Evolutionary conservation across 2,113 vertebrate genomes (phyloP).

Genomic region (Poicephalus gulielmi): DNA sequence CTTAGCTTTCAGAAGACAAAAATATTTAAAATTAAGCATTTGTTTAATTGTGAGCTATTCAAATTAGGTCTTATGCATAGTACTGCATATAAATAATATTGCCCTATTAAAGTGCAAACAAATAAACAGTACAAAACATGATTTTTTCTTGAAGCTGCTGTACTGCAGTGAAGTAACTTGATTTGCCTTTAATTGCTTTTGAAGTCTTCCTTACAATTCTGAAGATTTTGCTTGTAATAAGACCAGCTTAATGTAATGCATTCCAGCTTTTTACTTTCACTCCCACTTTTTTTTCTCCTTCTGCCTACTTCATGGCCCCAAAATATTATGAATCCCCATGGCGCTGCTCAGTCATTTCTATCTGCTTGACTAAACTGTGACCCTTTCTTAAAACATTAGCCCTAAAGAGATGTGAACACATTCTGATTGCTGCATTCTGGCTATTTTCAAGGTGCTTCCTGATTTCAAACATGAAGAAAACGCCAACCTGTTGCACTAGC

Average conservation of each 20-base stretch:
- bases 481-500: background rate
- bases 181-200: background rate
- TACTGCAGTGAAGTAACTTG: background rate
- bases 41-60: background rate
- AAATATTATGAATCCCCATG: background rate
- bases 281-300: background rate
- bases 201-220: background rate
- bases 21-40: background rate
- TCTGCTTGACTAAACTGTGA: background rate
- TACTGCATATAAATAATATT: background rate
- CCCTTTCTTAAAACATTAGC: background rate
- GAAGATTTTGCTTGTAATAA: background rate
- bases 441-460: background rate
- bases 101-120: background rate
- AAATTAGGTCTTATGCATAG: background rate
- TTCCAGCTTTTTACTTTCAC: background rate
- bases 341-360: background rate
- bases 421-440: background rate
- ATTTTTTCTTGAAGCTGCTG: background rate
- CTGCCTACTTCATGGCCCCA: background rate
- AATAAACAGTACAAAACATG: background rate
- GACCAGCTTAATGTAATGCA: background rate
- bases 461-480: background rate
- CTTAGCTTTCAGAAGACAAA: background rate
- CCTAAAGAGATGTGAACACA: background rate